Conservation (phyloP, 2,113 vertebrate genomes). For the Galeopterus variegatus region DNA sequence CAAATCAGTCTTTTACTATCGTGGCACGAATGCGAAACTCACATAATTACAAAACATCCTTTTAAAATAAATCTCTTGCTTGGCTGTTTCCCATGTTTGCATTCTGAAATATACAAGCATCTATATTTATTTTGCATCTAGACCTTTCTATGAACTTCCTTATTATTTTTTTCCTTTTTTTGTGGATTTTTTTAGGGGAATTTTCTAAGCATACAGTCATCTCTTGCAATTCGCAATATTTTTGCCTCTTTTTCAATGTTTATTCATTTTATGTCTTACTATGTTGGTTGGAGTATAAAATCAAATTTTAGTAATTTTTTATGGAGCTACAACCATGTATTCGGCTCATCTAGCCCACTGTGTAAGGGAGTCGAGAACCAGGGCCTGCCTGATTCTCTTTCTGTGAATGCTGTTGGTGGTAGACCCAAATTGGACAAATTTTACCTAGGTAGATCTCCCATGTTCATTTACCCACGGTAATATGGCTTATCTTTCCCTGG, state of each 20-base stretch:
- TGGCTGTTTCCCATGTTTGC: constrained; percentile 16
- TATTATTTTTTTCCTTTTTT: not conserved
- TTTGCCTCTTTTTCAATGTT: constrained; percentile 9
- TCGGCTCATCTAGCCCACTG: not conserved
- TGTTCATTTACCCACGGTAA: not conserved
- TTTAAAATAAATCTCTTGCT: constrained; percentile 1
- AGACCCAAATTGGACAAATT: not conserved
- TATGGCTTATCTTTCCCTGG: not conserved
- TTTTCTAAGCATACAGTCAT: not conserved
- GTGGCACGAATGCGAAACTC: not conserved
- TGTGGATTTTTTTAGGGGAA: not conserved
- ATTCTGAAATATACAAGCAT: not conserved
- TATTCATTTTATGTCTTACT: constrained; percentile 28
- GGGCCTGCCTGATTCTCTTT: not conserved
- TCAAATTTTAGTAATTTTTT: not conserved
- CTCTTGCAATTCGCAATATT: not conserved
- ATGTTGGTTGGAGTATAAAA: not conserved
- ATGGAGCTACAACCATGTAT: not conserved
- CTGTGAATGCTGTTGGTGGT: not conserved
- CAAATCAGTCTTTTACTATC: not conserved
- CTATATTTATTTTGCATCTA: constrained; percentile 24
- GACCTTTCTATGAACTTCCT: constrained; percentile 51
- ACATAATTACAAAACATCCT: not conserved
- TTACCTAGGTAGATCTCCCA: too few relatives aligned
- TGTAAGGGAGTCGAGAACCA: not conserved